Base-by-base conservation (phyloP, 2,113 vertebrate genomes). In the Glaucomys volans region DNA sequence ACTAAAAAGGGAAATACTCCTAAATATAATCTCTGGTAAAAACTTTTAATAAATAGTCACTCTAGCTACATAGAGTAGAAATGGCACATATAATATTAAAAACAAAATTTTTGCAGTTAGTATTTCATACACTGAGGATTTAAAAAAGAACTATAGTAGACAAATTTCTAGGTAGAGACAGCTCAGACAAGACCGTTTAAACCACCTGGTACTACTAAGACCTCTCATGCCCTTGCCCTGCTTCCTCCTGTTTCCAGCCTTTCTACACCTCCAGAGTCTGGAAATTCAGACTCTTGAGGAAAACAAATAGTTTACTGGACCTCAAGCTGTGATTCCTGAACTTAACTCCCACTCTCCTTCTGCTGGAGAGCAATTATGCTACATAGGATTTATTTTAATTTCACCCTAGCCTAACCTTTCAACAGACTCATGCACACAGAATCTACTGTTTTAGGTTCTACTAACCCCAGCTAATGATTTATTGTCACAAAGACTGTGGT, bases 21-120 rank as follows among this genome's bases (percentile, higher is more conserved):
- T 75, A 75, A 89, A 89, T 54, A 94, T 24, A 92, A 89, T 84
- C 40, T 54, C 66, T 47, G 75, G 20, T 11, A 71, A 80, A 80
- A 75, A 26, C n/a, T 69, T 84, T 95, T 72, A 64, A n/a, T 74
- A 88, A 59, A 84, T 69, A 91, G 30, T 22, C 32, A 11, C 42
- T 81, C 24, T 76, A 69, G 66, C 72, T 85, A 35, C 44, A 69
- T 72, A 50, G 11, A 92, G 76, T 2, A n/a, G 42, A 81, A 81
- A 89, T 18, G 40, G 5, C 18, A 71, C 37, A 79, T 13, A 64
- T 44, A 79, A 80, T 74, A 69, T 28, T 62, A 64, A 79, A 94
- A 83, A 84, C 32, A 71, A 4, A 79, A 5, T 28, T 44, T 44
- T 32, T 40, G 5, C 50, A 50, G 12, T 76, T 71, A 47, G 22